These are phyloP conservation scores for Pedetes capensis DNA, from an alignment of 2,113 vertebrate species.

Conservation along the genomic window DNA sequence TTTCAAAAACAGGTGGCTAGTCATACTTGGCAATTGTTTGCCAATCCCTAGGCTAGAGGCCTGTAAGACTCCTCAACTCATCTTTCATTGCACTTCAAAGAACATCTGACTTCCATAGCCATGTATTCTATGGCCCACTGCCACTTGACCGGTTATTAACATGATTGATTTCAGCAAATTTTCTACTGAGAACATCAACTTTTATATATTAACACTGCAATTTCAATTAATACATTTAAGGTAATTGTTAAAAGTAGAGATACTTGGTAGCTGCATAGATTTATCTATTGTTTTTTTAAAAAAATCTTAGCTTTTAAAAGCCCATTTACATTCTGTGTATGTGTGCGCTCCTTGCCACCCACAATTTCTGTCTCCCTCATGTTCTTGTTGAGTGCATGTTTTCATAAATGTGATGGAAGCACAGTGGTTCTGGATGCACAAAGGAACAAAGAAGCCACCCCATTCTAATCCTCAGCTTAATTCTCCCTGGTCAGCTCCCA, in stretches of 20 bases:
- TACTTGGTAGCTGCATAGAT: not conserved
- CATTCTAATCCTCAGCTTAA: conserved; percentile 33
- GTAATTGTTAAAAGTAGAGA: conserved; percentile 47
- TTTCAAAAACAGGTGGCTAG: conserved; percentile 26
- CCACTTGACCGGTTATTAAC: not conserved
- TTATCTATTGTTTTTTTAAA: not conserved
- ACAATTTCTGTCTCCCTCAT: not conserved
- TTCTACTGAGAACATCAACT: not conserved
- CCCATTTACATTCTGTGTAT: not conserved
- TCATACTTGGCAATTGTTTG: not conserved
- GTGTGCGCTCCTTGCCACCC: not conserved
- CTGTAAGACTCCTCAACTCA: not conserved
- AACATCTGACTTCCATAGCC: not conserved
- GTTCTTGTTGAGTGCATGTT: not conserved
- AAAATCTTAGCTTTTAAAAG: not conserved
- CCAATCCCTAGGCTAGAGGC: not conserved
- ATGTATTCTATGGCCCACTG: not conserved
- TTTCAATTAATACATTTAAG: conserved; percentile 23
- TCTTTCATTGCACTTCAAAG: not conserved
- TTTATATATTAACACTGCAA: conserved; percentile 15
- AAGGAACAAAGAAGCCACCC: not conserved
- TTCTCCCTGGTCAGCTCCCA: conserved; percentile 9
- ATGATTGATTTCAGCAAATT: not conserved
- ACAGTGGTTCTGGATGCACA: not conserved
- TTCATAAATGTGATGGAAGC: not conserved